Conservation (phyloP, 1,140 invertebrate genomes). For the Aphaenogaster rudis region DNA sequence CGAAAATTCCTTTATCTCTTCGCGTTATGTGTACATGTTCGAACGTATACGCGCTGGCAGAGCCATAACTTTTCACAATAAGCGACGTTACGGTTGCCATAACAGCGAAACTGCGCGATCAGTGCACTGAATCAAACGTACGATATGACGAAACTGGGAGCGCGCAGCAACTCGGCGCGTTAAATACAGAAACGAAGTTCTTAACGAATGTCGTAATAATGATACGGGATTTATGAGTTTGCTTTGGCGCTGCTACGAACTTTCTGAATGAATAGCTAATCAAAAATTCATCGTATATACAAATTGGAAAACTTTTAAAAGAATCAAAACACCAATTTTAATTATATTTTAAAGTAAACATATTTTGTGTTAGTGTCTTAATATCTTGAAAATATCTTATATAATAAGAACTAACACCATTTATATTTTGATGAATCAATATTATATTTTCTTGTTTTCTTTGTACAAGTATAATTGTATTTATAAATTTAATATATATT, state of each 20-base stretch:
- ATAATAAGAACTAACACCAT: background rate
- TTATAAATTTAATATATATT: no score
- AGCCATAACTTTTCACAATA: constrained; percentile 56
- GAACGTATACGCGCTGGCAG: constrained; percentile 21
- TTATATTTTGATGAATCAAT: background rate
- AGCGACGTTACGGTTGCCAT: constrained; percentile 43
- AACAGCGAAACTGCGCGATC: constrained; percentile 56
- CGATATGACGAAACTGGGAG: constrained; percentile 13
- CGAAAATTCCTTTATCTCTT: constrained; percentile 40
- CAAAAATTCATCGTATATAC: background rate
- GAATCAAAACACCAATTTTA: background rate
- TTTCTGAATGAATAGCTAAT: constrained; percentile 10
- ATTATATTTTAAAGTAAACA: background rate
- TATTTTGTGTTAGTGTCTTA: background rate
- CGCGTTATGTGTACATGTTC: background rate
- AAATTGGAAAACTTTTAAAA: constrained; percentile 4
- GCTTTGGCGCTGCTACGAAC: constrained; percentile 9
- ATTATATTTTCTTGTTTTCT: background rate
- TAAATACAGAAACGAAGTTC: constrained; percentile 43
- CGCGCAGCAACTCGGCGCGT: constrained; percentile 3
- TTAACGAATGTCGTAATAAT: constrained; percentile 46
- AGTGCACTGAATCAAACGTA: constrained; percentile 1
- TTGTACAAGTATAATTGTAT: background rate
- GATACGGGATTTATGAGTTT: constrained; percentile 43
- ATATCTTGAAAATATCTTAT: constrained; percentile 2